Conservation (phyloP, 2,888 invertebrate genomes). For the Seira ritae region DNA sequence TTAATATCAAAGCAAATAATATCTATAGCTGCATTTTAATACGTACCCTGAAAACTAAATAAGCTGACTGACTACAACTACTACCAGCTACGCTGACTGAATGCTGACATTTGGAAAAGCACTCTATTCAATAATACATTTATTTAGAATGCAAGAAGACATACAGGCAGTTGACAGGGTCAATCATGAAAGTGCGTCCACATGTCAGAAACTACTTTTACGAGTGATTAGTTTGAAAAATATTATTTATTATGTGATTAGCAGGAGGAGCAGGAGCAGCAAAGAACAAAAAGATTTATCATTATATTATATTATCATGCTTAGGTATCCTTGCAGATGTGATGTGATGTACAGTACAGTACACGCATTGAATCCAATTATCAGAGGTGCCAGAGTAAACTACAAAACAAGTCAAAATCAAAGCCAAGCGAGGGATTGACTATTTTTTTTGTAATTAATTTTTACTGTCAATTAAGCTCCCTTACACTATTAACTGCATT, state of each 20-base stretch:
- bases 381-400: not conserved
- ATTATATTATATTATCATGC: too few relatives aligned
- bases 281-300: constrained; percentile 14
- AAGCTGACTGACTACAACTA: too few relatives aligned
- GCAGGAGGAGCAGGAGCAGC: too few relatives aligned
- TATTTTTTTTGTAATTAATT: constrained; percentile 6
- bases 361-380: constrained; percentile 17
- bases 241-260: constrained; percentile 23
- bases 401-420: too few relatives aligned
- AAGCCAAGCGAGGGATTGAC: not conserved
- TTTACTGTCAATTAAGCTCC: not conserved
- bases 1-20: not conserved
- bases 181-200: constrained; percentile 15
- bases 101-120: too few relatives aligned
- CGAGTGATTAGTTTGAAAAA: constrained; percentile 12
- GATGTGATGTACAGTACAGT: too few relatives aligned
- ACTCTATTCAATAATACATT: not conserved
- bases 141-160: not conserved
- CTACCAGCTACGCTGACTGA: too few relatives aligned
- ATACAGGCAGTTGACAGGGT: not conserved
- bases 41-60: too few relatives aligned
- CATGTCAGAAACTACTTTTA: not conserved
- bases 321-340: too few relatives aligned
- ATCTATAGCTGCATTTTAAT: too few relatives aligned
- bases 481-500: too few relatives aligned